phyloP scores from a whole-genome alignment of 2,113 vertebrate genomes.

The Poecilia latipinna region DNA sequence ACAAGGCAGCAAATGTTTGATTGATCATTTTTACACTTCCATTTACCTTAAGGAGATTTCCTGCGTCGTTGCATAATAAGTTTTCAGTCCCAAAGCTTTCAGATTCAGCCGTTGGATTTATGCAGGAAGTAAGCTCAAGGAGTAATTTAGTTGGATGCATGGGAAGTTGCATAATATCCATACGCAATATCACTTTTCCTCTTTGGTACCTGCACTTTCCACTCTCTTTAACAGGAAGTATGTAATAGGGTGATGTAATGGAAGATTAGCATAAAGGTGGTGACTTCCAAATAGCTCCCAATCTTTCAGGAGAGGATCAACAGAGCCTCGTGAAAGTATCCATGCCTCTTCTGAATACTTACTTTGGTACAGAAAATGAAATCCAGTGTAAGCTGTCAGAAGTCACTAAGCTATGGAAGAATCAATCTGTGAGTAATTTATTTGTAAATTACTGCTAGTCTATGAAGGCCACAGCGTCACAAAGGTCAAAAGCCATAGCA shows the following conservation, averaged over 20 bases:
- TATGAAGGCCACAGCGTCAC: not conserved
- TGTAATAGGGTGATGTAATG: slow-evolving; percentile 14
- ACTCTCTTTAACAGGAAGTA: slow-evolving; percentile 24
- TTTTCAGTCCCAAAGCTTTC: not conserved
- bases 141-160: slow-evolving; percentile 13
- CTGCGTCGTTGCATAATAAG: slow-evolving; percentile 7
- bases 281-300: slow-evolving; percentile 31
- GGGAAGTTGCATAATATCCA: slow-evolving; percentile 37
- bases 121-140: not conserved
- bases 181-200: slow-evolving; percentile 40
- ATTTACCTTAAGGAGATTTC: not conserved
- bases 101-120: slow-evolving; percentile 3
- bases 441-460: not conserved
- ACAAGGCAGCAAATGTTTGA: not conserved
- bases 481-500: not conserved
- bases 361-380: too few species aligned
- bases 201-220: slow-evolving; percentile 15
- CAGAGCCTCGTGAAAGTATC: too few species aligned
- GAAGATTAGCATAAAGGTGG: slow-evolving; percentile 22
- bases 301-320: slow-evolving; percentile 48
- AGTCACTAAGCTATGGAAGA: not conserved
- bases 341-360: too few species aligned
- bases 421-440: not conserved
- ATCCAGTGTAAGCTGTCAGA: too few species aligned
- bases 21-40: not conserved